Conservation (phyloP, 2,888 invertebrate species). For the Drosophila paramelanica region DNA sequence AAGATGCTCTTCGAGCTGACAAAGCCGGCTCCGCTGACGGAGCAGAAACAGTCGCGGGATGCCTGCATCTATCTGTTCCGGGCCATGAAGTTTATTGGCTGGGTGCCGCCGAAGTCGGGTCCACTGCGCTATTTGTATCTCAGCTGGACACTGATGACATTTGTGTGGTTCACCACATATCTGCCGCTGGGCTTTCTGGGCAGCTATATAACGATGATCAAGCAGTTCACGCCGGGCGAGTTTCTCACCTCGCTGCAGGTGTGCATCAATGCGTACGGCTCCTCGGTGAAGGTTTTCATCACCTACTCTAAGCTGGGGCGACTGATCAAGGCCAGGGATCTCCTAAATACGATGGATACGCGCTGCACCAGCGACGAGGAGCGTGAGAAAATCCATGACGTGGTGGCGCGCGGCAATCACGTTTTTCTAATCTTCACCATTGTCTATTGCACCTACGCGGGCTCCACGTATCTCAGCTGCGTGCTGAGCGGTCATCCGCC, state of each 20-base stretch:
- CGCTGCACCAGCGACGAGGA: constrained; percentile 59
- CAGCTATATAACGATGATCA: constrained; percentile 61
- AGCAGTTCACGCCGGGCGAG: constrained; percentile 60
- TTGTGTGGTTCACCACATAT: constrained; percentile 41
- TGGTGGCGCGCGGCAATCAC: constrained; percentile 61
- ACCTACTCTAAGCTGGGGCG: constrained; percentile 59
- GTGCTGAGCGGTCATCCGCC: constrained; percentile 66
- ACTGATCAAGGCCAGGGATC: constrained; percentile 48
- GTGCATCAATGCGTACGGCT: constrained; percentile 68
- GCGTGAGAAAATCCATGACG: constrained; percentile 50
- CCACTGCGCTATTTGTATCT: constrained; percentile 48
- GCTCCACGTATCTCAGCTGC: constrained; percentile 59
- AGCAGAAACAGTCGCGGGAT: constrained; percentile 44
- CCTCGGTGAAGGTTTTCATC: constrained; percentile 62
- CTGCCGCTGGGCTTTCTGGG: constrained; percentile 63
- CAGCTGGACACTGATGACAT: constrained; percentile 47
- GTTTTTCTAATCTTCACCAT: constrained; percentile 59
- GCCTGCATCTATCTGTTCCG: constrained; percentile 65
- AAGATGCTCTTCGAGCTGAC: constrained; percentile 62
- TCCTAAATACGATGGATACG: constrained; percentile 64
- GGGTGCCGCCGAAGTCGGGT: constrained; percentile 58
- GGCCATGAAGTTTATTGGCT: constrained; percentile 60
- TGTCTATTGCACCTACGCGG: constrained; percentile 61
- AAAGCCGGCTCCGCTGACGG: constrained; percentile 47
- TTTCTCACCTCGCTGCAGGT: constrained; percentile 75